These are phyloP conservation scores for Lithosia quadra DNA, from an alignment of 2,888 invertebrate species.

Conservation along the genomic window DNA sequence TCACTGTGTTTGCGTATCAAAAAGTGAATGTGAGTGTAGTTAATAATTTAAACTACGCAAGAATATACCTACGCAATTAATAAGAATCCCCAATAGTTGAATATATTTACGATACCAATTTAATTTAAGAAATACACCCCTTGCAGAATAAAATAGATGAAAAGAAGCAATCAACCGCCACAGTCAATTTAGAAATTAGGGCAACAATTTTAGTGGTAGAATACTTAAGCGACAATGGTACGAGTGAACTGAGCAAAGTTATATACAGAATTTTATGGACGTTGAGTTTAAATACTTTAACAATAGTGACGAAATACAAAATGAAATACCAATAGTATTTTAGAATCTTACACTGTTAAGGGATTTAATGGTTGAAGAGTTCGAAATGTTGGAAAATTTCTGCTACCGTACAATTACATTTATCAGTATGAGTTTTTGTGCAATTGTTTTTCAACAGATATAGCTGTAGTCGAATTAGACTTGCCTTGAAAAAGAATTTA, in stretches of 20 bases:
- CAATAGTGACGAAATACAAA: neutral
- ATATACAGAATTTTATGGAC: slow-evolving; percentile 18
- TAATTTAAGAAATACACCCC: neutral
- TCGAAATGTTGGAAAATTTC: neutral
- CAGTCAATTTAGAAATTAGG: slow-evolving; percentile 39
- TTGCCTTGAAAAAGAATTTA: neutral
- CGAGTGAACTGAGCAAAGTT: slow-evolving; percentile 23
- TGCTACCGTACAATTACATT: neutral
- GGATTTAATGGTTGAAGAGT: neutral
- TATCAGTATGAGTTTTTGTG: neutral
- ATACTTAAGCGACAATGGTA: slow-evolving; percentile 37
- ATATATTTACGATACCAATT: neutral
- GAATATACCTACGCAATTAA: too few relatives aligned
- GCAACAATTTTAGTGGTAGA: slow-evolving; percentile 28
- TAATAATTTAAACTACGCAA: neutral
- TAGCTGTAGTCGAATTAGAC: neutral
- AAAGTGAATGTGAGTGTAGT: neutral
- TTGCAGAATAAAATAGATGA: slow-evolving; percentile 34
- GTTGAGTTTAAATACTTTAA: neutral
- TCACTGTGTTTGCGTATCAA: neutral
- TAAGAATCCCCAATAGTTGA: too few relatives aligned
- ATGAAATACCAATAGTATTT: neutral
- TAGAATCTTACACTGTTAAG: neutral
- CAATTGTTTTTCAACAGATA: neutral
- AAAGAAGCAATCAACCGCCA: slow-evolving; percentile 30